Base-by-base conservation (phyloP, 92 coral and sea anemone species). In the Phenganax marumi region DNA sequence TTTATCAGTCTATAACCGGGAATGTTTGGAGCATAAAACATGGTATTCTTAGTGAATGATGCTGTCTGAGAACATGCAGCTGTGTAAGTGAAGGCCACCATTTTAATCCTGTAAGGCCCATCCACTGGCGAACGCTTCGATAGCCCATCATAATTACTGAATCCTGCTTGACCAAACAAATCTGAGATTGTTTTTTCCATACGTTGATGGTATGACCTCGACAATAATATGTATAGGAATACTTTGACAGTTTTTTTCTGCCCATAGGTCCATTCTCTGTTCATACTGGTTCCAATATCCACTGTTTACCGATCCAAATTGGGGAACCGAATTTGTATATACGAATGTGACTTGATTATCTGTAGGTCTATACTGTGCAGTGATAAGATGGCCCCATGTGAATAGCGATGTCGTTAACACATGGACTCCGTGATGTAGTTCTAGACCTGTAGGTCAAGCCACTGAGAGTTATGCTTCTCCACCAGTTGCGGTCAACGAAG, bases 91-190 rank as follows among this genome's bases (percentile, higher is more conserved):
- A 57, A 56, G 70, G 53, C 56, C 52, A 43, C 70, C 22, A 77
- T 47, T 52, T 77, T 77, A 77, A 77, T 58, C 82, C 82, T 57
- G 52, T 77, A 77, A 53, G 70, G 69, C 26, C 52, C 8, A 1
- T 57, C 10, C 70, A 23, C 43, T 58, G 70, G 70, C 1, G 6
- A 58, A 77, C 3, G 70, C 70, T 49, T 76, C 10, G 87, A 85
- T 39, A 11, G 50, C 18, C 87, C 87, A 60, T 51, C 50, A 62
- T 71, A 68, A 50, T 81, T 24, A 53, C 86, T 82, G 51, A 82
- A 82, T 68, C 86, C 86, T 54, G 86, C 80, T 54, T 72, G 23
- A 50, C 82, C 71, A n/a, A 72, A 72, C 54, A 52, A 82, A 82
- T 72, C 86, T 71, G 39, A 12, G 33, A 63, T 17, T 3, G 68